Evolutionary conservation across 2,888 invertebrate genomes (phyloP).

Genomic region (Exocentrus adspersus): DNA sequence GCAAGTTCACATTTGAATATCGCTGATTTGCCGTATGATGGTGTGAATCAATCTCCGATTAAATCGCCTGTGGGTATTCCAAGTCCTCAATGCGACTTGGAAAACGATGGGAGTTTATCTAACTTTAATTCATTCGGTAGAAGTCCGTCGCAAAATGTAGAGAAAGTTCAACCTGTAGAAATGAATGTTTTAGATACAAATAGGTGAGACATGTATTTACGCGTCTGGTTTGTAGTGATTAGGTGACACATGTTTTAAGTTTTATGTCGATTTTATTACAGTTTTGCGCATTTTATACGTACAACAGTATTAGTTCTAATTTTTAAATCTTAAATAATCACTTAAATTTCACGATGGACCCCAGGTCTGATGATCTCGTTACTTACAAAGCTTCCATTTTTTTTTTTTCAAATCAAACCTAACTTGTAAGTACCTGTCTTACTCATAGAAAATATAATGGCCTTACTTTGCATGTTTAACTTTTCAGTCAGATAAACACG

Average conservation of each 20-base stretch:
- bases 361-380: too few species aligned
- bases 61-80: neutral
- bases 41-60: slow-evolving; percentile 21
- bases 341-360: too few species aligned
- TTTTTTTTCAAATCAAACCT: too few species aligned
- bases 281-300: slow-evolving; percentile 10
- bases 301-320: slow-evolving; percentile 23
- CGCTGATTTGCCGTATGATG: slow-evolving; percentile 54
- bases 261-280: neutral
- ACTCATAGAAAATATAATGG: too few species aligned
- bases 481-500: too few species aligned
- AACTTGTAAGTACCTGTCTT: too few species aligned
- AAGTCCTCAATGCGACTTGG: neutral
- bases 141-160: slow-evolving; percentile 44
- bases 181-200: slow-evolving; percentile 55
- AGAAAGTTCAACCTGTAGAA: slow-evolving; percentile 49
- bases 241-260: slow-evolving; percentile 25
- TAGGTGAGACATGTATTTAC: slow-evolving; percentile 50
- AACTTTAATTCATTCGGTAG: slow-evolving; percentile 50
- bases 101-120: slow-evolving; percentile 37
- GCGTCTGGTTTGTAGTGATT: slow-evolving; percentile 5
- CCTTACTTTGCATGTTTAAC: too few species aligned
- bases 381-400: too few species aligned
- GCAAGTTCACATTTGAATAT: slow-evolving; percentile 53
- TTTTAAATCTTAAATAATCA: too few species aligned